Evolutionary conservation across 2,113 vertebrate species (phyloP), one percentile per base, ranked within the genome.

Genomic region (Cacatua alba): DNA sequence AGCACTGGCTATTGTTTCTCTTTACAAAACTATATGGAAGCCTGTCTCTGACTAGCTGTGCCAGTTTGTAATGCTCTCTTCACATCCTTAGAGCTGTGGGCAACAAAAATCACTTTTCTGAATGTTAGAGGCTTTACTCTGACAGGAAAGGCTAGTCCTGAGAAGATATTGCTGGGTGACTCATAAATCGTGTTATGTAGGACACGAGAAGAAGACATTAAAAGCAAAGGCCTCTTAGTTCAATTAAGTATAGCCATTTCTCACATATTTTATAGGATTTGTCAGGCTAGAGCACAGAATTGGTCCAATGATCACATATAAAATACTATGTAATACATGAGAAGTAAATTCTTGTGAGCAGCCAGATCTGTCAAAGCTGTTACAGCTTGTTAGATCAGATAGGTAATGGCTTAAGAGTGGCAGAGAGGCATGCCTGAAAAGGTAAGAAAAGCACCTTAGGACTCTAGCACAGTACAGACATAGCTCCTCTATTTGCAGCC

Each of bases 191-290:
- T 52, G 52, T 59, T 87, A 87, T 28, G 37, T 20, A 92, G 72
- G 84, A 76, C 65, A 88, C 7, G 43, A 94, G 52, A 94, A 94
- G 53, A 90, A 94, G 82, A 88, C 16, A 82, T 93, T 85, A 78
- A 77, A 91, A 91, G 65, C 82, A 87, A 95, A 96, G 82, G 49
- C 81, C 81, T 95, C 87, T 93, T 93, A 95, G 57, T 93, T 92
- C 90, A 82, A 88, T 94, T 92, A 93, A 83, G 68, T 44, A 64
- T 26, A 70, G 70, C 63, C 7, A 70, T 90, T 96, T 95, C 94
- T 96, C 63, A 81, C 1, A 0, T 81, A 88, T 75, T 86, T 59
- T 62, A 94, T 53, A 77, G 69, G 79, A 76, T 95, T 95, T 96
- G 87, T 96, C 87, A 92, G 76, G 39, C 35, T 81, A 60, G 43